Base-by-base conservation (phyloP, 2,888 invertebrate genomes). In the Fragum sueziense region DNA sequence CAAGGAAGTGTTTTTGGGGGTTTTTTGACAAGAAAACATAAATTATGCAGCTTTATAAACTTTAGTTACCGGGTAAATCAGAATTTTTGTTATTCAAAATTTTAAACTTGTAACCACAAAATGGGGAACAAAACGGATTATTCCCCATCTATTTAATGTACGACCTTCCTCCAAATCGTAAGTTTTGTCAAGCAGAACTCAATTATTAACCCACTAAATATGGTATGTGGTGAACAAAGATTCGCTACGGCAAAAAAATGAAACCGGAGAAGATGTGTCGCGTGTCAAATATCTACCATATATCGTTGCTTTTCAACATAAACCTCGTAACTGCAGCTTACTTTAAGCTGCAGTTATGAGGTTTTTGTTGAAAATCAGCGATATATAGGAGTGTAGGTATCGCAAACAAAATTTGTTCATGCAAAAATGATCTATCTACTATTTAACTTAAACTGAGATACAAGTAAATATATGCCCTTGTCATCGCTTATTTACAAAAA, bases 121-220 rank as follows among this genome's bases (percentile, higher is more conserved):
- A 61, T 20, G 54, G 7, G n/a, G 25, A 57, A 14, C n/a, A 9
- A 57, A 57, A 25, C 9, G 57, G 14, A 11, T 11, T 57, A 25
- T 11, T 6, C n/a, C 20, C 29, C 61, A 61, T 33, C n/a, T 41
- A 65, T 65, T 41, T 41, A 34, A n/a, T 34, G 41, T 41, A 27
- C 41, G 65, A 65, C 65, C 65, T 41, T 9, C 25, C 41, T n/a
- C 22, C 11, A 22, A 14, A 41, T 14, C 34, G 9, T 22, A 34
- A 34, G 41, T 65, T 65, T 65, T 65, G 65, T 65, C 34, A 41
- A 34, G 65, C 41, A 41, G 37, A 34, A 34, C 33, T 22, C 65
- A n/a, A 65, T 65, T 65, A 65, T 65, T 41, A 65, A 41, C 37
- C 27, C 41, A 65, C 65, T n/a, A 65, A 62, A 65, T 41, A 65